phyloP scores from a whole-genome alignment of 2,113 vertebrate species.

The Eleginops maclovinus region DNA sequence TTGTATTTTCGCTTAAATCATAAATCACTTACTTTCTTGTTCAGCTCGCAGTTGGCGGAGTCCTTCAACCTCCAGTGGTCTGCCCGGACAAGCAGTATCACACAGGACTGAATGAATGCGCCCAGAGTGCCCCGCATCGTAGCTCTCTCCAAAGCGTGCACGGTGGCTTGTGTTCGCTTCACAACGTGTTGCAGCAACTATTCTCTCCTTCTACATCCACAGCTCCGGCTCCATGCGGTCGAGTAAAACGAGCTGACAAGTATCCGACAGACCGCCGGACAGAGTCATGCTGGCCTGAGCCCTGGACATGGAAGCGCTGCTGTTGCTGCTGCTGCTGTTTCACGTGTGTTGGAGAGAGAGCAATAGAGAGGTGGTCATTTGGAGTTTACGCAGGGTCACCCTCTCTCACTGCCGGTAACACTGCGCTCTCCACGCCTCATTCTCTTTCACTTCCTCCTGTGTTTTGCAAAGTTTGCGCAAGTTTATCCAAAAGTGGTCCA shows the following conservation, averaged over 20 bases:
- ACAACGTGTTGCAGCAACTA: constrained; percentile 30
- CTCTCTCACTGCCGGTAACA: constrained; percentile 8
- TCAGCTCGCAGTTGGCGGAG: constrained; percentile 80
- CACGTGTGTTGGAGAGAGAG: constrained; percentile 45
- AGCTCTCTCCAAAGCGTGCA: constrained; percentile 58
- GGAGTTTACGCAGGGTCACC: constrained; percentile 54
- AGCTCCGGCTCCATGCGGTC: constrained; percentile 58
- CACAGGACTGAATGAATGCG: constrained; percentile 81
- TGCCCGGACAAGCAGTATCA: constrained; percentile 81
- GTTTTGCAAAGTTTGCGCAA: not conserved
- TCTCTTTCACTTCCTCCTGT: not conserved
- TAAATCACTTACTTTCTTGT: constrained; percentile 80
- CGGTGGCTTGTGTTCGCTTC: constrained; percentile 29
- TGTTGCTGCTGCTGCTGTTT: constrained; percentile 43
- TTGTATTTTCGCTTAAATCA: not conserved
- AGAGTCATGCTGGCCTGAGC: constrained; percentile 60
- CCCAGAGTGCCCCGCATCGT: constrained; percentile 81
- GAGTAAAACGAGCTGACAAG: constrained; percentile 58
- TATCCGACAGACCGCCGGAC: constrained; percentile 66
- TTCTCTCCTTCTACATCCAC: constrained; percentile 43
- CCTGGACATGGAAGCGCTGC: constrained; percentile 34
- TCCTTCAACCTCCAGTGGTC: constrained; percentile 81
- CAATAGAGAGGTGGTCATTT: constrained; percentile 22
- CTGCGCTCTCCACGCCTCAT: not conserved
- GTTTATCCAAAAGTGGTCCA: constrained; percentile 7